A percentile compares a stretch with the other conserved stretches of the same genome.
phyloP scores from a whole-genome alignment of 1,140 invertebrate species.

The Zaprionus gabonicus region DNA sequence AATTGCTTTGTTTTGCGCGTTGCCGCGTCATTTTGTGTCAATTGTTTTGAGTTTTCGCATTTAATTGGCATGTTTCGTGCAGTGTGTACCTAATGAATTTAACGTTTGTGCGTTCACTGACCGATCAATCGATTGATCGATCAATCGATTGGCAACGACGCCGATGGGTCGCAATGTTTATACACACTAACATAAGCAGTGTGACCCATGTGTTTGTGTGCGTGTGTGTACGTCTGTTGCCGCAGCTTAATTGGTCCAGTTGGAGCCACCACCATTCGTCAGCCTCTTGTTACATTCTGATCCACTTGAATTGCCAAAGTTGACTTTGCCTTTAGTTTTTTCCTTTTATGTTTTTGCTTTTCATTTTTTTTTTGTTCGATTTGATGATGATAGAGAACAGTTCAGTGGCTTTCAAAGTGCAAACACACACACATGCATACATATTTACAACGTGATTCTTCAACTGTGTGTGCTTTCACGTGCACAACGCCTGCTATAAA shows the following conservation, averaged over 20 bases:
- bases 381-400: not conserved
- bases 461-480: conserved; percentile 66
- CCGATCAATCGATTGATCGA: conserved; percentile 42
- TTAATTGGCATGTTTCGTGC: conserved; percentile 71
- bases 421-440: not conserved
- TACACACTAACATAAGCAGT: not conserved
- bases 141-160: conserved; percentile 18
- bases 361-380: not conserved
- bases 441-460: conserved; percentile 28
- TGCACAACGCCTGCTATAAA: conserved; percentile 70
- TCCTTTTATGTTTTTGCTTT: conserved; percentile 15
- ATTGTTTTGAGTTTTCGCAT: conserved; percentile 55
- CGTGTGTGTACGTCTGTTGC: conserved; percentile 1
- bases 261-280: conserved; percentile 44
- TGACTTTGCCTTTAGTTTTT: conserved; percentile 22
- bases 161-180: not conserved
- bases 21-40: conserved; percentile 41
- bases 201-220: not conserved
- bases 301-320: conserved; percentile 25
- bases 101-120: conserved; percentile 67
- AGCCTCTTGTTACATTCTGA: conserved; percentile 48
- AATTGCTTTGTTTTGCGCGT: conserved; percentile 64
- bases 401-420: conserved; percentile 6
- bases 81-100: conserved; percentile 70
- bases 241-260: conserved; percentile 32